Evolutionary conservation across 1,140 invertebrate genomes (phyloP).

Genomic region (Globodera rostochiensis): DNA sequence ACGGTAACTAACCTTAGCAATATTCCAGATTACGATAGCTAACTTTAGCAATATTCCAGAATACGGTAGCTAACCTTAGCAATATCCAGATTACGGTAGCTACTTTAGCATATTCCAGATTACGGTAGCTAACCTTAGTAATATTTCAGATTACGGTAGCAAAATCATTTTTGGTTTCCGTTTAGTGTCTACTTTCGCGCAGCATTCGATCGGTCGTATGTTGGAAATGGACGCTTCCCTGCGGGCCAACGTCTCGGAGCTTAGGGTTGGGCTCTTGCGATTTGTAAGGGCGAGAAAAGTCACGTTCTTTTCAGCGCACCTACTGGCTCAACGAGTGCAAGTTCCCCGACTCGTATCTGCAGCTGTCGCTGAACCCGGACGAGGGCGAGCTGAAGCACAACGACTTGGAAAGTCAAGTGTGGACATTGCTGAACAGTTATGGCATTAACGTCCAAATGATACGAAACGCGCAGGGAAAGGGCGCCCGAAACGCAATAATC

Average conservation of each 20-base stretch:
- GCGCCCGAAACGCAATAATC: slow-evolving; percentile 58
- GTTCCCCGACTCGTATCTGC: slow-evolving; percentile 62
- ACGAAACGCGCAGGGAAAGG: slow-evolving; percentile 52
- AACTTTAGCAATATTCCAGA: slow-evolving; percentile 48
- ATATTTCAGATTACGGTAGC: background rate
- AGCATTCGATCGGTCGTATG: slow-evolving; percentile 56
- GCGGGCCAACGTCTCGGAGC: slow-evolving; percentile 45
- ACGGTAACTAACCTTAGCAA: slow-evolving; percentile 34
- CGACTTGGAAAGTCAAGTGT: slow-evolving; percentile 50
- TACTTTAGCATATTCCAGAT: slow-evolving; percentile 47
- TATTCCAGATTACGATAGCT: slow-evolving; percentile 59
- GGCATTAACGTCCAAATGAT: slow-evolving; percentile 62
- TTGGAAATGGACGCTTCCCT: slow-evolving; percentile 55
- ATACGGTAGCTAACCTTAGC: slow-evolving; percentile 41
- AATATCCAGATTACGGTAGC: background rate
- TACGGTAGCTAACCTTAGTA: slow-evolving; percentile 41
- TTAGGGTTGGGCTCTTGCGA: slow-evolving; percentile 43
- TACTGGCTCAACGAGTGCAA: slow-evolving; percentile 58
- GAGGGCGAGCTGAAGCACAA: slow-evolving; percentile 50
- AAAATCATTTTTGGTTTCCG: background rate
- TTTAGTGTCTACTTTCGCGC: slow-evolving; percentile 42
- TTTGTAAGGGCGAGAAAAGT: slow-evolving; percentile 14
- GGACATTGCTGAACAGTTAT: slow-evolving; percentile 51
- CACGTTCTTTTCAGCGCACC: slow-evolving; percentile 45
- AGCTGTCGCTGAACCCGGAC: slow-evolving; percentile 50